A percentile compares a stretch with the other conserved stretches of the same genome.
Evolutionary conservation across 1,140 invertebrate species (phyloP).

Genomic region (Paracyclopina nana): DNA sequence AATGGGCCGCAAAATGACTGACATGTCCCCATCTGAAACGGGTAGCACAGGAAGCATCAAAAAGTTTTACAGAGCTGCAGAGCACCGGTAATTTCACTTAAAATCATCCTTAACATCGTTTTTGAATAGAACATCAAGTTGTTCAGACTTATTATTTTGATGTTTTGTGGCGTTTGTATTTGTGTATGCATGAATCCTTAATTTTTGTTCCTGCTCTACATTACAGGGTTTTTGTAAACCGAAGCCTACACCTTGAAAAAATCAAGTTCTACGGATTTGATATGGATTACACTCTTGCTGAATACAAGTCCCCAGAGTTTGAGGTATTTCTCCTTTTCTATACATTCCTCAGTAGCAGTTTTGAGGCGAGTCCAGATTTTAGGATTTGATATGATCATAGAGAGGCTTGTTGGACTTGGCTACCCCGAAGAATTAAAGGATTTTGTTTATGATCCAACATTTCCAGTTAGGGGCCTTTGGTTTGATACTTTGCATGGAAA

Average conservation of each 20-base stretch:
- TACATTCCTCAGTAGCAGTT: neutral
- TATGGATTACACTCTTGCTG: conserved; percentile 97
- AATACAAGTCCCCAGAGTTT: conserved; percentile 88
- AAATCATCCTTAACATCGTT: neutral
- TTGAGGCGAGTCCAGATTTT: conserved; percentile 37
- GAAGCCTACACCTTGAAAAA: conserved; percentile 90
- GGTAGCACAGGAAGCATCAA: neutral
- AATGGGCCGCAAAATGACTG: no score
- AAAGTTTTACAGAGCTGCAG: neutral
- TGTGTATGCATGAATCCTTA: neutral
- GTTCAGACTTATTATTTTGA: neutral
- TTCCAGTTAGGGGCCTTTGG: conserved; percentile 69
- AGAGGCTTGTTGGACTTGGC: conserved; percentile 68
- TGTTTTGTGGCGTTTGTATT: neutral
- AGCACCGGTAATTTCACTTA: neutral
- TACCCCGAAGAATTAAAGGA: conserved; percentile 80
- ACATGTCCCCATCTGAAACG: neutral
- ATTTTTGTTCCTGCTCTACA: neutral
- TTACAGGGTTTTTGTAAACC: conserved; percentile 15
- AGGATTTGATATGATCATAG: conserved; percentile 78
- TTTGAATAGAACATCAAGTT: neutral
- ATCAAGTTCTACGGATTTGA: conserved; percentile 99
- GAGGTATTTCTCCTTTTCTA: conserved; percentile 24
- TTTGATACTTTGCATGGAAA: conserved; percentile 93
- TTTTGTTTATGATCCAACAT: conserved; percentile 64